phyloP scores from a whole-genome alignment of 2,113 vertebrate species.

The Indicator maculatus region DNA sequence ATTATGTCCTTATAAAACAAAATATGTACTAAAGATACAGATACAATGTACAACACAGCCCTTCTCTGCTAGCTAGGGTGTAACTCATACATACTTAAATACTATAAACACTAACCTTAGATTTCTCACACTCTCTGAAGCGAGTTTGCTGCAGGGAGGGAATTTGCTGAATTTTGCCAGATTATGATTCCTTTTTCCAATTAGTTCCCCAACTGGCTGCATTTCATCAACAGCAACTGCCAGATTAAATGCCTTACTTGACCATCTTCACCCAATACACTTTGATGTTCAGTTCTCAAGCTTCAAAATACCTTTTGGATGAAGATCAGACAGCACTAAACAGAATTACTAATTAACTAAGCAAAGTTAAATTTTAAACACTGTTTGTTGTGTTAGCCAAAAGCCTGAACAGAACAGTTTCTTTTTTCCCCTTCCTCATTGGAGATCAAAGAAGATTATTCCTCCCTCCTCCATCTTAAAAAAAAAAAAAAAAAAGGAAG shows the following conservation, averaged over 20 bases:
- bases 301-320: conserved; percentile 94
- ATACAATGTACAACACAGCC: neutral
- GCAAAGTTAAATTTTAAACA: conserved; percentile 99
- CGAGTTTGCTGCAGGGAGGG: conserved; percentile 22
- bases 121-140: conserved; percentile 9
- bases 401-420: conserved; percentile 91
- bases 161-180: conserved; percentile 59
- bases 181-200: conserved; percentile 62
- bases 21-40: neutral
- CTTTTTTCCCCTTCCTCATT: conserved; percentile 78
- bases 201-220: conserved; percentile 76
- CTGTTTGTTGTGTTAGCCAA: conserved; percentile 99
- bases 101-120: neutral
- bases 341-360: conserved; percentile 99
- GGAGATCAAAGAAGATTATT: conserved; percentile 91
- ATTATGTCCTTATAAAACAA: neutral
- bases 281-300: conserved; percentile 97
- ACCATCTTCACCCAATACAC: conserved; percentile 84
- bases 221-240: conserved; percentile 75
- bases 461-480: conserved; percentile 63
- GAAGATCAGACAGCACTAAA: conserved; percentile 98
- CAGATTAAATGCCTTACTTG: conserved; percentile 86
- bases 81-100: conserved; percentile 19
- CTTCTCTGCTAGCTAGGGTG: neutral
- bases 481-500: neutral